Conservation (phyloP, 2,797 vertebrate species). For the Zalophus californianus region DNA sequence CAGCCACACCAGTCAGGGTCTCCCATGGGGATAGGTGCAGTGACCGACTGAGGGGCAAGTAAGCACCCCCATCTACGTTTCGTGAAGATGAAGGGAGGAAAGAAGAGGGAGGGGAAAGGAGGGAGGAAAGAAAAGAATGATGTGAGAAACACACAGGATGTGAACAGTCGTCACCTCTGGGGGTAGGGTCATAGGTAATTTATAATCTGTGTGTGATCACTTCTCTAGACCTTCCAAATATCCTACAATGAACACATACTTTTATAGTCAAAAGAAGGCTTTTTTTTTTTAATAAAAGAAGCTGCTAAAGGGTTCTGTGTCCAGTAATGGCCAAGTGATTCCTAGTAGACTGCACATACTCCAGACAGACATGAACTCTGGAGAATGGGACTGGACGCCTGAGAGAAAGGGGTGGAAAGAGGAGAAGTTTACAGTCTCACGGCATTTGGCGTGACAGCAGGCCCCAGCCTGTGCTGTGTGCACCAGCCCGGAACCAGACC, state of each 20-base stretch:
- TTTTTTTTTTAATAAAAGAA: not conserved
- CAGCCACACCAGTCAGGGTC: not conserved
- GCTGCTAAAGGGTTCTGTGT: not conserved
- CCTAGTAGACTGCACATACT: not conserved
- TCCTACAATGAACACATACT: not conserved
- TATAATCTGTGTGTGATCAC: not conserved
- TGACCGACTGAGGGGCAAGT: not conserved
- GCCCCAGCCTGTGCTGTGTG: fast-evolving
- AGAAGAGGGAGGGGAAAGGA: not conserved
- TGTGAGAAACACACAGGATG: not conserved
- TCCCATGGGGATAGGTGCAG: not conserved
- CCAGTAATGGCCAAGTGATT: not conserved
- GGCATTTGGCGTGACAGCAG: not conserved
- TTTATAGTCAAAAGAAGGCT: not conserved
- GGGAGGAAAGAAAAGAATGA: not conserved
- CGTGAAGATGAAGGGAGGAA: not conserved
- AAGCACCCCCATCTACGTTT: not conserved
- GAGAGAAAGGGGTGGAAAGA: not conserved
- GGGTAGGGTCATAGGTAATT: not conserved
- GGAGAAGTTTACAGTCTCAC: not conserved
- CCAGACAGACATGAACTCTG: not conserved
- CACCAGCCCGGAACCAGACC: not conserved
- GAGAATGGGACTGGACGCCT: fast-evolving
- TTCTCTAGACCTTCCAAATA: not conserved
- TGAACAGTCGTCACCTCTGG: not conserved